Percentiles rank a stretch among this genome's conserved stretches.
phyloP scores from a whole-genome alignment of 2,888 invertebrate genomes.

The Agriopis aurantiaria region DNA sequence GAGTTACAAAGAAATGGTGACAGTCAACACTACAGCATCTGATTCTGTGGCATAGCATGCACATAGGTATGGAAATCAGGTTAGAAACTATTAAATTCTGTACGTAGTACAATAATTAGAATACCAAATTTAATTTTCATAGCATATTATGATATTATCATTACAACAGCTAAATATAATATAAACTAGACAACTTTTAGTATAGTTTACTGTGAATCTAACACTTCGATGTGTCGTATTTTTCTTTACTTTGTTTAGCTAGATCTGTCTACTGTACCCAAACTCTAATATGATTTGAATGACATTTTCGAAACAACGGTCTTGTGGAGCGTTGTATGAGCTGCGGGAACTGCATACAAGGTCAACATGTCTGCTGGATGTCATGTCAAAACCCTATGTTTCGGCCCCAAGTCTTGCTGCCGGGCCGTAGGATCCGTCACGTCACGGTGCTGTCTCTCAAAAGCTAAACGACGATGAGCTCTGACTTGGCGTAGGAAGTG shows the following conservation, averaged over 20 bases:
- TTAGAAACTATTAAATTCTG: background rate
- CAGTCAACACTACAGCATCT: background rate
- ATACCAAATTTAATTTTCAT: background rate
- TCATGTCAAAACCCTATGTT: too few species aligned
- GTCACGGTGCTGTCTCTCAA: background rate
- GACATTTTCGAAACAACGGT: too few species aligned
- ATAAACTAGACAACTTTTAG: background rate
- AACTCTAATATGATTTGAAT: too few species aligned
- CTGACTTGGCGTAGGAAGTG: background rate
- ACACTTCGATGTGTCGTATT: background rate
- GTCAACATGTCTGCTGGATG: too few species aligned
- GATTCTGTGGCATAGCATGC: background rate
- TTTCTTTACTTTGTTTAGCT: conserved; percentile 1
- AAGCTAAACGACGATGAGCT: background rate
- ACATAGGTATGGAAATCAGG: background rate
- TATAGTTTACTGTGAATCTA: conserved; percentile 1
- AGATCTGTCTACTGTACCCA: background rate
- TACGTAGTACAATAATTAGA: background rate
- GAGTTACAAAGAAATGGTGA: background rate
- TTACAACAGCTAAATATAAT: too few species aligned
- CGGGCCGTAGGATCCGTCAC: too few species aligned
- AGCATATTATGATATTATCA: background rate
- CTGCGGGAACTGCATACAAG: too few species aligned
- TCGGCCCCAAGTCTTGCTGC: too few species aligned
- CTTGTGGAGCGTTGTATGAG: background rate